Percentiles rank a stretch among this genome's conserved stretches.
phyloP scores from a whole-genome alignment of 2,797 vertebrate genomes.

The Gambusia yucatana region DNA sequence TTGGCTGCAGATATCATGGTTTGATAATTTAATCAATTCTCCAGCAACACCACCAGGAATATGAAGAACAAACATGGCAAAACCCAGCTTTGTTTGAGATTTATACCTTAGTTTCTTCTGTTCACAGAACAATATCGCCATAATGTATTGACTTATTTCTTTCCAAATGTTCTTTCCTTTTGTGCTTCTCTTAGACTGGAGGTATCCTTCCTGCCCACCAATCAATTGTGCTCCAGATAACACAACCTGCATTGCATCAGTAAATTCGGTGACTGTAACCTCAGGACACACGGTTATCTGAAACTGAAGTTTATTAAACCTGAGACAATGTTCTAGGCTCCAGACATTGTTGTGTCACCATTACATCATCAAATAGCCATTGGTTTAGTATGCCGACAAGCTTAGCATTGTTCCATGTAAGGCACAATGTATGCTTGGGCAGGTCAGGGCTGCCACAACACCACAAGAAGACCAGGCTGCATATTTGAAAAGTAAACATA shows the following conservation, averaged over 20 bases:
- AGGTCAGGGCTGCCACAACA: neutral
- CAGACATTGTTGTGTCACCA: neutral
- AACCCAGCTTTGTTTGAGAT: neutral
- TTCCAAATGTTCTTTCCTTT: neutral
- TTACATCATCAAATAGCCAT: neutral
- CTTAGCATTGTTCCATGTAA: neutral
- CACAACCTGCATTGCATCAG: constrained; percentile 1
- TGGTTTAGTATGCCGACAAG: neutral
- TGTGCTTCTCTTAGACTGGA: neutral
- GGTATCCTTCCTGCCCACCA: neutral
- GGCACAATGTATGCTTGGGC: neutral
- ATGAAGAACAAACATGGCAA: neutral
- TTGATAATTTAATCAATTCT: neutral
- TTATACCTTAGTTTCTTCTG: neutral
- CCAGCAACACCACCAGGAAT: neutral
- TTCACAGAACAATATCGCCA: neutral
- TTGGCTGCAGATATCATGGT: neutral
- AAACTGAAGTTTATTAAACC: neutral
- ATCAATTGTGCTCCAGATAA: neutral
- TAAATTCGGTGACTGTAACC: neutral
- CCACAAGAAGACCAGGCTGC: neutral
- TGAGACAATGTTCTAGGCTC: neutral
- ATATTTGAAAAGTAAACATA: neutral
- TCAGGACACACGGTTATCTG: neutral
- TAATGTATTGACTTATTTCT: neutral